Percentiles rank a stretch among this genome's conserved stretches.
Evolutionary conservation across 2,113 vertebrate species (phyloP).

Genomic region (Brienomyrus brachyistius): DNA sequence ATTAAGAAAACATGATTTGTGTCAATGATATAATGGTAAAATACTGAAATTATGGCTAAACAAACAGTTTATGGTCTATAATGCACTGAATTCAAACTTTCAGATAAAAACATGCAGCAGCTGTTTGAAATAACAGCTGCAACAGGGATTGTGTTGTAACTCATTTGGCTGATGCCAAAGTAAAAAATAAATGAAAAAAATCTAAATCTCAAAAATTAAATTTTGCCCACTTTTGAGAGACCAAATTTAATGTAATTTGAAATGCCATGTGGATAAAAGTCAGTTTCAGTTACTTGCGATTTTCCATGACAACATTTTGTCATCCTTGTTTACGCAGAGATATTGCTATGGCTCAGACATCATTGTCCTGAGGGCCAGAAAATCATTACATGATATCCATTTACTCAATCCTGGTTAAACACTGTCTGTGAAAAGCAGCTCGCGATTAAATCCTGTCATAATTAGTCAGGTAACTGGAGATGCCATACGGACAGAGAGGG

Average conservation of each 20-base stretch:
- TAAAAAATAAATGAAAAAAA: not conserved
- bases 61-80: slow-evolving; percentile 33
- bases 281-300: not conserved
- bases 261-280: not conserved
- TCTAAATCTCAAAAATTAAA: slow-evolving; percentile 19
- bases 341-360: not conserved
- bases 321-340: not conserved
- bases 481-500: not conserved
- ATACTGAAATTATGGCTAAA: slow-evolving; percentile 38
- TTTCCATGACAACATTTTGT: not conserved
- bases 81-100: slow-evolving; percentile 42
- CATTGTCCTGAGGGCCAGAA: not conserved
- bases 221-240: not conserved
- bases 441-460: not conserved
- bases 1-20: slow-evolving; percentile 50
- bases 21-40: slow-evolving; percentile 49
- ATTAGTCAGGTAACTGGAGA: not conserved
- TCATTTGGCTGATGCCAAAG: not conserved
- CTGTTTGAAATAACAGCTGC: slow-evolving; percentile 29
- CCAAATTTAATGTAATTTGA: not conserved
- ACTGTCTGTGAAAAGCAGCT: not conserved
- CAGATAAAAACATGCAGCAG: slow-evolving; percentile 37
- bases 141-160: slow-evolving; percentile 21
- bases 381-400: not conserved
- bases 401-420: not conserved